Evolutionary conservation across 2,797 vertebrate genomes (phyloP).

Genomic region (Phoxinus dragarum): DNA sequence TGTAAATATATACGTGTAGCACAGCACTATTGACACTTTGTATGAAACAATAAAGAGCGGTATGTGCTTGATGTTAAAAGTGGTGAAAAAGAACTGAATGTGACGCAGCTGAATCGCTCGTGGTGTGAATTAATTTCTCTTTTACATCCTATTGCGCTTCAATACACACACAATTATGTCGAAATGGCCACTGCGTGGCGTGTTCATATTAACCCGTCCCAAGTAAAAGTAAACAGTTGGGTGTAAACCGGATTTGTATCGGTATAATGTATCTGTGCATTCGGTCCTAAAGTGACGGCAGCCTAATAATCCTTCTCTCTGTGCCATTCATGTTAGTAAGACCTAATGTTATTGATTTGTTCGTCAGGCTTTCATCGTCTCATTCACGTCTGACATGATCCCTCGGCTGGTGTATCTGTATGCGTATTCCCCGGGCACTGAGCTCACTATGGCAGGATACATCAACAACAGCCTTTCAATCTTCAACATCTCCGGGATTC

Average conservation of each 20-base stretch:
- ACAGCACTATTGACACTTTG: too few species aligned
- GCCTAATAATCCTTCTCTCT: background rate
- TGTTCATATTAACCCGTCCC: background rate
- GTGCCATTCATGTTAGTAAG: background rate
- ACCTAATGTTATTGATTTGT: background rate
- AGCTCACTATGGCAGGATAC: constrained; percentile 86
- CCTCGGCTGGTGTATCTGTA: constrained; percentile 95
- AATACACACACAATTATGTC: background rate
- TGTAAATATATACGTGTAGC: too few species aligned
- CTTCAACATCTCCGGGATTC: constrained; percentile 84
- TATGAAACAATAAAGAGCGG: too few species aligned
- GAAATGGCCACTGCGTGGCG: background rate
- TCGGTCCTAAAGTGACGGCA: background rate
- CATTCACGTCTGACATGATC: constrained; percentile 98
- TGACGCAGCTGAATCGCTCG: too few species aligned
- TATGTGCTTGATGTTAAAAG: background rate
- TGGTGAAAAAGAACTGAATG: background rate
- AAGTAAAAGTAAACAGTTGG: background rate
- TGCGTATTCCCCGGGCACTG: constrained; percentile 72
- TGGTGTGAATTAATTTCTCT: too few species aligned
- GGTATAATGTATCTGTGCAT: background rate
- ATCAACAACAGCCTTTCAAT: constrained; percentile 91
- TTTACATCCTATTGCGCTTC: background rate
- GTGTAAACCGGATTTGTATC: background rate
- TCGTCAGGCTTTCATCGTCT: constrained; percentile 93